A percentile compares a stretch with the other conserved stretches of the same genome.
Evolutionary conservation across 2,113 vertebrate species (phyloP).

Genomic region (Agelaius tricolor): DNA sequence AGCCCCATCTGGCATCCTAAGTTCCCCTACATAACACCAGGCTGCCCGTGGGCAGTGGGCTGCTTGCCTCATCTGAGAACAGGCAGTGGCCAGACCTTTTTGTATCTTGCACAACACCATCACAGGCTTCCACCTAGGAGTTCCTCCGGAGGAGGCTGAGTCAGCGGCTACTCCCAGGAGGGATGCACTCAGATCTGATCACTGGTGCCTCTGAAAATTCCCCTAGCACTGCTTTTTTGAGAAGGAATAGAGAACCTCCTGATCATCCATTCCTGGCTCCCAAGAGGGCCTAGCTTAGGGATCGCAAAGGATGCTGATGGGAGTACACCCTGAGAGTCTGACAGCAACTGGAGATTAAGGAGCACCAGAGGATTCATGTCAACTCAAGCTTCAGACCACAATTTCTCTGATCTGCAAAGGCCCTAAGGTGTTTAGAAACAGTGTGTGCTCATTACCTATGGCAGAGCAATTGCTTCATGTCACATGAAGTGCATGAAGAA

Average conservation of each 20-base stretch:
- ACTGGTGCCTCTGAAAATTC: background rate
- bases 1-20: background rate
- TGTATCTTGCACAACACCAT: background rate
- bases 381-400: background rate
- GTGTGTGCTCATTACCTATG: rapidly evolving
- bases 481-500: background rate
- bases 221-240: background rate
- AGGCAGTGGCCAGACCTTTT: background rate
- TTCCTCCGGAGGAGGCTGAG: background rate
- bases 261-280: background rate
- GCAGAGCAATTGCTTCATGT: background rate
- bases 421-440: background rate
- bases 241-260: background rate
- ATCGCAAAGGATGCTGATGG: background rate
- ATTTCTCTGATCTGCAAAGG: background rate
- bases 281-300: background rate
- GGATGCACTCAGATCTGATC: background rate
- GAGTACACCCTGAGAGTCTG: background rate
- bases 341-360: background rate
- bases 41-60: background rate
- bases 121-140: background rate
- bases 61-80: background rate
- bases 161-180: background rate
- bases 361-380: background rate
- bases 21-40: background rate